Evolutionary conservation across 1,140 invertebrate genomes (phyloP), one percentile per base, ranked within the genome.

Genomic region (Trichomalopsis sarcophagae): DNA sequence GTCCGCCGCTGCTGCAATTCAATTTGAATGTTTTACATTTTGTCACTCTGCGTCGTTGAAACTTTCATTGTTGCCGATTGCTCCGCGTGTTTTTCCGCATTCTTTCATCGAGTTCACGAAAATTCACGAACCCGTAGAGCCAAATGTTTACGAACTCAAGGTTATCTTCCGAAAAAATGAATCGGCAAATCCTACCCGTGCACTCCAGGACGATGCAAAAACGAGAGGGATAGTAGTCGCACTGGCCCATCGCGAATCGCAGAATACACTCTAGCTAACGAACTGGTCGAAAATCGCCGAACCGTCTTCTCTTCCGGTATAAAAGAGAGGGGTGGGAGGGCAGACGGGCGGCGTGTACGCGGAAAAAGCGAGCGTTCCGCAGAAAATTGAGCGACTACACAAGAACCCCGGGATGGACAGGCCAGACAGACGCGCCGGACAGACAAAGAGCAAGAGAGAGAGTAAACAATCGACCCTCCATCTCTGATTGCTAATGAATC

Each of bases 401-500:
- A 79, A 33, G 30, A 36, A 79, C 23, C 27, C 23, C 3, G 30
- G 44, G 47, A 77, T 21, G 40, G 14, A 33, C 23, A 30, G 23
- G 68, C 30, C 27, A 50, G 76, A 84, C 36, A 27, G 55, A 76
- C 81, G 7, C 21, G 40, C 21, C 10, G 44, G 68, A 62, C 9
- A 44, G 82, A 84, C 62, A 78, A 73, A 84, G 82, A 69, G 66
- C n/a, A 76, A 81, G 84, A 75, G 84, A 79, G 33, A 68, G 55
- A 88, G 91, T 92, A 92, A 92, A 92, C 91, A 92, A 91, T 91
- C 88, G 88, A 86, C 82, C 86, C 87, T 89, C 90, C 91, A 92
- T 93, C 91, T 93, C 92, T 93, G 92, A 93, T 93, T 93, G 92
- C 92, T 93, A 93, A 93, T 93, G 92, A 93, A 93, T 92, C 91